phyloP scores from a whole-genome alignment of 2,113 vertebrate genomes.

The Pedetes capensis region DNA sequence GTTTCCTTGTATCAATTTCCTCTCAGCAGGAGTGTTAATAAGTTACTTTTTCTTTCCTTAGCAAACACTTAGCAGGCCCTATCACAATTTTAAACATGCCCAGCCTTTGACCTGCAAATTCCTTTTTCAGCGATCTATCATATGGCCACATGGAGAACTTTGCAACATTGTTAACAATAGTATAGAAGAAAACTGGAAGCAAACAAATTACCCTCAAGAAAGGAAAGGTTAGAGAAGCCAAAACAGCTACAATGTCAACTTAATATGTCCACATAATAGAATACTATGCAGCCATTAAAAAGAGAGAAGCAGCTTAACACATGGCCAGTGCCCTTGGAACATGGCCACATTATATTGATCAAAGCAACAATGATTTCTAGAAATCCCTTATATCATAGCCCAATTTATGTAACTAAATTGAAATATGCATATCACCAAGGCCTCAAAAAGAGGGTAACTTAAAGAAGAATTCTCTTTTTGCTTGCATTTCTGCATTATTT shows the following conservation, averaged over 20 bases:
- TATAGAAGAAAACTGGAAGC: neutral
- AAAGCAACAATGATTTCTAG: neutral
- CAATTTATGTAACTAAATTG: neutral
- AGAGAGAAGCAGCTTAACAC: neutral
- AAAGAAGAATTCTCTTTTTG: neutral
- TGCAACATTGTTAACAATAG: neutral
- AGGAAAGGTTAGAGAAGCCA: neutral
- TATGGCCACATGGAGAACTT: neutral
- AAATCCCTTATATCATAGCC: fast-evolving
- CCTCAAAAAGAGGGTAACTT: neutral
- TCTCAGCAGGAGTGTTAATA: neutral
- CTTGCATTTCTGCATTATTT: neutral
- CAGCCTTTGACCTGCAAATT: neutral
- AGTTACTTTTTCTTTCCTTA: neutral
- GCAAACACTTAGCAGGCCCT: neutral
- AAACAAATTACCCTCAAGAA: neutral
- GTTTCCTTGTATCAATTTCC: neutral
- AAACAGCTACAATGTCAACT: neutral
- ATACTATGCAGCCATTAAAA: neutral
- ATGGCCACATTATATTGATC: neutral
- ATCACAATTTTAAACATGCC: neutral
- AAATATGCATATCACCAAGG: neutral
- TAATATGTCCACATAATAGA: neutral
- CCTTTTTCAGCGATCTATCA: neutral
- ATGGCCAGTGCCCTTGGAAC: neutral